These are phyloP conservation scores for Scaptomyza hsui DNA, from an alignment of 1,140 invertebrate species.

Conservation along the genomic window DNA sequence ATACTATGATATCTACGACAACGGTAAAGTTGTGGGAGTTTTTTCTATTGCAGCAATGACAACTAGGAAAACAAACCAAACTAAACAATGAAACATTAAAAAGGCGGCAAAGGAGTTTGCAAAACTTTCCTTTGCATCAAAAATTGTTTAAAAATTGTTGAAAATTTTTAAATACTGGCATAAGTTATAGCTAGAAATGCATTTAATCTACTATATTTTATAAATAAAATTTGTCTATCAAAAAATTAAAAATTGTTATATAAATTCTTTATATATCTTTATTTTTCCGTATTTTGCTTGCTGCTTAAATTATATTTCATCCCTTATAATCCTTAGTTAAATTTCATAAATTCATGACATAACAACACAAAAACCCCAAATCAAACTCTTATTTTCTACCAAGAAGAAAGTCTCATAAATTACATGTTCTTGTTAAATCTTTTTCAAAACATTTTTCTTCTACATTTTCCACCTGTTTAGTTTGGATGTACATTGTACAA, in stretches of 20 bases:
- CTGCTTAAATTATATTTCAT: too few species aligned
- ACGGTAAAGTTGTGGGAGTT: slow-evolving; percentile 61
- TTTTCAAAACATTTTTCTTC: slow-evolving; percentile 4
- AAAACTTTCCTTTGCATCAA: slow-evolving; percentile 31
- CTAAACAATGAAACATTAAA: slow-evolving; percentile 20
- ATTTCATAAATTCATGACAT: too few species aligned
- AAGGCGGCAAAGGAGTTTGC: slow-evolving; percentile 19
- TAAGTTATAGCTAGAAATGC: slow-evolving; percentile 6
- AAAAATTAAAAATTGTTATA: too few species aligned
- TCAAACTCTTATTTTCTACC: not conserved
- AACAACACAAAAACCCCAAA: too few species aligned
- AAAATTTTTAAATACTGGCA: slow-evolving; percentile 7
- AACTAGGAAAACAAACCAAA: slow-evolving; percentile 60
- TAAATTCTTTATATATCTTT: too few species aligned
- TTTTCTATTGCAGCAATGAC: slow-evolving; percentile 57
- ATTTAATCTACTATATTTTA: slow-evolving; percentile 2
- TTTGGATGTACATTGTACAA: not conserved
- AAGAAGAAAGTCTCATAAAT: slow-evolving; percentile 16
- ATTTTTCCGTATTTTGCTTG: too few species aligned
- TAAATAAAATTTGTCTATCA: too few species aligned
- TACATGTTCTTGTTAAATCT: slow-evolving; percentile 21
- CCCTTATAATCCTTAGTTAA: too few species aligned
- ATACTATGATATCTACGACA: slow-evolving; percentile 19
- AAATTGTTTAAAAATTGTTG: not conserved
- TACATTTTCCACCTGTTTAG: slow-evolving; percentile 27